Evolutionary conservation across 2,888 invertebrate species (phyloP), one percentile per base, ranked within the genome.

Genomic region (Euzophera pinguis): DNA sequence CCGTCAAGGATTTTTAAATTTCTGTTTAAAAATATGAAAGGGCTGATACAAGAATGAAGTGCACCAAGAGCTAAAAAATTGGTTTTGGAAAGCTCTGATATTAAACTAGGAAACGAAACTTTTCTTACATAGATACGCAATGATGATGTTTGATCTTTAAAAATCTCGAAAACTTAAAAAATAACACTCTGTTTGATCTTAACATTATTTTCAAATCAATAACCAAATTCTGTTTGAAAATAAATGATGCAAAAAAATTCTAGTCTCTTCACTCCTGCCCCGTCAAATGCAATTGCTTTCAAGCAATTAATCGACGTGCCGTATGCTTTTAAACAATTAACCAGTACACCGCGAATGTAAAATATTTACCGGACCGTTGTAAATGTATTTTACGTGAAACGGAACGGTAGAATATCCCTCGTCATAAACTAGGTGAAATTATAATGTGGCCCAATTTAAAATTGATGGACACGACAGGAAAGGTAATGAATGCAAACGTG

Each of bases 241-340:
- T 27, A 43, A 12, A 13, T 13, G 8, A n/a, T 10, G 43, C 27
- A 29, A 29, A n/a, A 8, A 29, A 7, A 27, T 13, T 43, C 43
- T 8, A 29, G 27, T 13, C 27, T 43, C 8, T 16, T 39, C 9
- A 16, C 3, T 8, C 16, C 1, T 39, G 39, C 9, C 39, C 14
- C 16, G 16, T 47, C 39, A 39, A 54, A 52, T 39, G 53, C 45
- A n/a, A 47, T 37, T 32, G 53, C 55, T 59, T 53, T 53, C 29
- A 53, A 55, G 29, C 52, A 37, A 52, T 53, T 52, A 47, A 53
- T 53, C 39, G 39, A 42, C 38, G n/a, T 17, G 34, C 38, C 34
- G 34, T 29, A 27, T 38, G 37, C 45, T 38, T 22, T 47, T 34
- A 42, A 27, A 48, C 27, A 41, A 41, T 53, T 42, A 48, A 41